Evolutionary conservation across 2,888 invertebrate genomes (phyloP).

Genomic region (Leptinotarsa peninsularis): DNA sequence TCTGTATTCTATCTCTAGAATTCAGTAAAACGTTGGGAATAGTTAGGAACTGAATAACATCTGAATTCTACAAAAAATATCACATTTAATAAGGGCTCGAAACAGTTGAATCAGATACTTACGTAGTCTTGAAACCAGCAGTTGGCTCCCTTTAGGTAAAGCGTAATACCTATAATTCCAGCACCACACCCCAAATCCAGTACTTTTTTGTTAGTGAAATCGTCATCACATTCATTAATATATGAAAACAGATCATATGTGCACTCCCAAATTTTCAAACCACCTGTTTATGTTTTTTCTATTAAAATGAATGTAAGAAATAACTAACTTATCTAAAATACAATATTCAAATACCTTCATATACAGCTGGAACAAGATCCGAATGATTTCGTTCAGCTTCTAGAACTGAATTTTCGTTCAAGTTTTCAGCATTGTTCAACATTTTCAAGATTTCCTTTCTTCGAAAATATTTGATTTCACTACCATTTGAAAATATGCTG

Average conservation of each 20-base stretch:
- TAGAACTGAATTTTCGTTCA: constrained; percentile 62
- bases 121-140: constrained; percentile 97
- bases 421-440: constrained; percentile 56
- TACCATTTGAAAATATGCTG: constrained; percentile 31
- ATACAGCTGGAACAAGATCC: constrained; percentile 80
- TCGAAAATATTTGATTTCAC: constrained; percentile 68
- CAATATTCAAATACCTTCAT: constrained; percentile 75
- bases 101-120: constrained; percentile 77
- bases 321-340: constrained; percentile 9
- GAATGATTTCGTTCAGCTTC: constrained; percentile 76
- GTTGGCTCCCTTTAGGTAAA: constrained; percentile 74
- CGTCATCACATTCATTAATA: constrained; percentile 66
- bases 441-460: constrained; percentile 62
- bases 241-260: constrained; percentile 83
- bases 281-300: constrained; percentile 72
- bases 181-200: constrained; percentile 94
- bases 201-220: constrained; percentile 71
- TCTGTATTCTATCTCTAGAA: constrained; percentile 61
- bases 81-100: constrained; percentile 74
- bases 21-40: constrained; percentile 85
- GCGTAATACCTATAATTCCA: constrained; percentile 87
- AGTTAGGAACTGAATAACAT: constrained; percentile 84
- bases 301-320: not conserved
- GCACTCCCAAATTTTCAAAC: constrained; percentile 96
- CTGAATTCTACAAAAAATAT: constrained; percentile 78